phyloP scores from a whole-genome alignment of 2,797 vertebrate genomes.

The Caiman crocodilus region DNA sequence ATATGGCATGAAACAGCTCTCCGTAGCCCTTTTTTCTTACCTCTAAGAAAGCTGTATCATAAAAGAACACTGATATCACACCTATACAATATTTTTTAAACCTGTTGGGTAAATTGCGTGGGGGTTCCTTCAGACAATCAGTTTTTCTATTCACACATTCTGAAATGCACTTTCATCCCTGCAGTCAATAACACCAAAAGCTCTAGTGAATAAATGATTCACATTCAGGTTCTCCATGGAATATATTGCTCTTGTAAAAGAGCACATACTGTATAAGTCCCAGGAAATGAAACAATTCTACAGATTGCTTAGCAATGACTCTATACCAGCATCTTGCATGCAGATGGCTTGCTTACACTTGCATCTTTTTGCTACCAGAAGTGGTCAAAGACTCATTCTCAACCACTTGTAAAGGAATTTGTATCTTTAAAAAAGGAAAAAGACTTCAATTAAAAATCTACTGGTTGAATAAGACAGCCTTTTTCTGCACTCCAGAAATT shows the following conservation, averaged over 20 bases:
- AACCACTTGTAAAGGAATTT: neutral
- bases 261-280: neutral
- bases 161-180: neutral
- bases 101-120: neutral
- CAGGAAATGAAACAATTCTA: fast-evolving
- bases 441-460: neutral
- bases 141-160: neutral
- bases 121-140: neutral
- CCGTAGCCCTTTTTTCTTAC: neutral
- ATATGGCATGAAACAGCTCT: neutral
- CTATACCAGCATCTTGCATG: neutral
- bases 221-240: neutral
- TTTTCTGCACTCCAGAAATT: conserved; percentile 51
- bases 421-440: neutral
- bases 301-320: fast-evolving
- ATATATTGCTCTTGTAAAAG: neutral
- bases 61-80: conserved; percentile 7
- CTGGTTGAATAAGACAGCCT: neutral
- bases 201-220: neutral
- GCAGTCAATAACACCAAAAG: neutral
- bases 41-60: neutral
- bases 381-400: fast-evolving
- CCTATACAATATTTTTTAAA: neutral
- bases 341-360: neutral
- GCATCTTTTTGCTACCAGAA: fast-evolving